A percentile compares a stretch with the other conserved stretches of the same genome.
These are phyloP conservation scores for Champsocephalus esox DNA, from an alignment of 2,797 vertebrate genomes.

Conservation along the genomic window DNA sequence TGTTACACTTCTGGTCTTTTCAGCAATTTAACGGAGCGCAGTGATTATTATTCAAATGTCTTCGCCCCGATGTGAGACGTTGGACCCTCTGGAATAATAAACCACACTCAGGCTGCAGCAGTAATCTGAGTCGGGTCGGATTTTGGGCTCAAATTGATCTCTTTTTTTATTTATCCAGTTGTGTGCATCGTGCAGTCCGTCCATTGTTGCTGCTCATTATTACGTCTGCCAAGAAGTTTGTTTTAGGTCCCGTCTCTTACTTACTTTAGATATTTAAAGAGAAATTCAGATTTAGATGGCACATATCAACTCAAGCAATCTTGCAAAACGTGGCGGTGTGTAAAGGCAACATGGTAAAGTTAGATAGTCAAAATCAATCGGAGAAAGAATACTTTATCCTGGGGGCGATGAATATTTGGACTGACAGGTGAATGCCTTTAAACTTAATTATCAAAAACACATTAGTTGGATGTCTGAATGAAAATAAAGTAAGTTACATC, in stretches of 20 bases:
- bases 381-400: too few relatives aligned
- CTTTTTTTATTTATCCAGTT: constrained; percentile 23
- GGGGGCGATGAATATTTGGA: too few relatives aligned
- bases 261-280: background rate
- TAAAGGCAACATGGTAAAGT: background rate
- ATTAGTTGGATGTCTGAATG: background rate
- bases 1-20: constrained; percentile 39
- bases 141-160: background rate
- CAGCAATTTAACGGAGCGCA: constrained; percentile 16
- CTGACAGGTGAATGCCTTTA: too few relatives aligned
- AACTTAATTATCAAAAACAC: too few relatives aligned
- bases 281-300: background rate
- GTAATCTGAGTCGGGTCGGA: constrained; percentile 22
- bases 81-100: constrained; percentile 47
- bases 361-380: background rate
- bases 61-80: constrained; percentile 27
- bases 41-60: constrained; percentile 35
- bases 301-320: background rate
- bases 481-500: background rate
- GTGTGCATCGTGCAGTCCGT: constrained; percentile 24
- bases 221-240: constrained; percentile 8
- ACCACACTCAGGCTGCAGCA: constrained; percentile 23
- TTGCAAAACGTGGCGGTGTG: background rate
- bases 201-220: constrained; percentile 28
- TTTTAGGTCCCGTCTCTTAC: background rate